Evolutionary conservation across 2,797 vertebrate species (phyloP).

Genomic region (Lindbergichthys nudifrons): DNA sequence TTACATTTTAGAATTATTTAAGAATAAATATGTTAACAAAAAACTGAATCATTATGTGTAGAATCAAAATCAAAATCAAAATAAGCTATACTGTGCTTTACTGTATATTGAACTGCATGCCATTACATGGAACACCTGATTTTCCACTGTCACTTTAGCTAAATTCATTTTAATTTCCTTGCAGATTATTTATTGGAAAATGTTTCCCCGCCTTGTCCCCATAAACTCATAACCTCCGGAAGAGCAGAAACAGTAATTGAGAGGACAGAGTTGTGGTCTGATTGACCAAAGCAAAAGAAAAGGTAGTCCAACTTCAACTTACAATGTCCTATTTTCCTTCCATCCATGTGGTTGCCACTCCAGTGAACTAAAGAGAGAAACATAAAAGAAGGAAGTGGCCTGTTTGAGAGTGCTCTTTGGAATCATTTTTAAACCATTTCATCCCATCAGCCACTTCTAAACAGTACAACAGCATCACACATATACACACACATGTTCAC

Average conservation of each 20-base stretch:
- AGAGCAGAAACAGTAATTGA: conserved; percentile 54
- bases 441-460: conserved; percentile 67
- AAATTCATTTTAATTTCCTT: conserved; percentile 66
- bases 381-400: conserved; percentile 83
- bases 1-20: conserved; percentile 8
- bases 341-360: conserved; percentile 88
- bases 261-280: conserved; percentile 54
- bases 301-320: conserved; percentile 82
- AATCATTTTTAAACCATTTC: conserved; percentile 78
- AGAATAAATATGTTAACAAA: neutral
- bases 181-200: conserved; percentile 63
- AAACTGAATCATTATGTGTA: conserved; percentile 11
- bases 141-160: conserved; percentile 66
- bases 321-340: conserved; percentile 88
- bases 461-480: conserved; percentile 52
- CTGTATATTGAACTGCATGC: conserved; percentile 53
- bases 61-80: conserved; percentile 26
- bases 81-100: conserved; percentile 20
- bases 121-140: conserved; percentile 70
- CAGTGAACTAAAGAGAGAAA: conserved; percentile 87
- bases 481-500: conserved; percentile 28
- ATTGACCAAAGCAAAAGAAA: conserved; percentile 81
- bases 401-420: conserved; percentile 84
- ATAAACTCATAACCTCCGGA: conserved; percentile 41
- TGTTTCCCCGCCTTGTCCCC: conserved; percentile 11